Percentiles rank a stretch among this genome's conserved stretches.
Conservation (phyloP, 2,113 vertebrate species). For the Corythaixoides concolor region DNA sequence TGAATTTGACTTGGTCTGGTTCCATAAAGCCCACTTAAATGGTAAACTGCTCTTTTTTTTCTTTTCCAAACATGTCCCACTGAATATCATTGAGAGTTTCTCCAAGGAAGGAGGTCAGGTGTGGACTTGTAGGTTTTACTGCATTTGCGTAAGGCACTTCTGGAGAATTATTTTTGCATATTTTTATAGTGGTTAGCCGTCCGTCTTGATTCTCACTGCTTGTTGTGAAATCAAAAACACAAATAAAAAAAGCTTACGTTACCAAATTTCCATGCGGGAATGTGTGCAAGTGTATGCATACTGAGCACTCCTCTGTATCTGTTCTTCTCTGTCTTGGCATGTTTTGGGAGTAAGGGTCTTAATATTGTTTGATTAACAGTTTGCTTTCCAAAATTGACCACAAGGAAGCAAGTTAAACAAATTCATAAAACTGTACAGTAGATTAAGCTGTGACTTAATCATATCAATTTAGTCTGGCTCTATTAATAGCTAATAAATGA, state of each 20-base stretch:
- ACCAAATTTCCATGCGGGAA: background rate
- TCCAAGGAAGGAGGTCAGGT: background rate
- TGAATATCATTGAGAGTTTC: background rate
- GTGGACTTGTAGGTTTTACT: background rate
- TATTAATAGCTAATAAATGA: constrained; percentile 59
- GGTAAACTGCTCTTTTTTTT: background rate
- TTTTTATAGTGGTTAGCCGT: background rate
- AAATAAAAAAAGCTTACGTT: background rate
- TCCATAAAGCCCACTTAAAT: background rate
- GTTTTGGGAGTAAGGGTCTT: background rate
- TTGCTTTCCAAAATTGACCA: constrained; percentile 48
- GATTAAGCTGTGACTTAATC: constrained; percentile 55
- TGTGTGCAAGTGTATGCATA: background rate
- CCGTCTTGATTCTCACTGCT: background rate
- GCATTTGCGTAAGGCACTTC: background rate
- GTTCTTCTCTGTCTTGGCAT: background rate
- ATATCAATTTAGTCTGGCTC: constrained; percentile 28
- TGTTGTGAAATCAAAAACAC: background rate
- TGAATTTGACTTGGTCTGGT: background rate
- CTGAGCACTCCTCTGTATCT: background rate
- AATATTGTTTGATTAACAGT: background rate
- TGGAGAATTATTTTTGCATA: background rate
- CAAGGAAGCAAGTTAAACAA: constrained; percentile 47
- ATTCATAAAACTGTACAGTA: background rate
- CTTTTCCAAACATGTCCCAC: background rate